Percentiles rank a stretch among this genome's conserved stretches.
Conservation (phyloP, 1,140 invertebrate species). For the Drosophila virilis region DNA sequence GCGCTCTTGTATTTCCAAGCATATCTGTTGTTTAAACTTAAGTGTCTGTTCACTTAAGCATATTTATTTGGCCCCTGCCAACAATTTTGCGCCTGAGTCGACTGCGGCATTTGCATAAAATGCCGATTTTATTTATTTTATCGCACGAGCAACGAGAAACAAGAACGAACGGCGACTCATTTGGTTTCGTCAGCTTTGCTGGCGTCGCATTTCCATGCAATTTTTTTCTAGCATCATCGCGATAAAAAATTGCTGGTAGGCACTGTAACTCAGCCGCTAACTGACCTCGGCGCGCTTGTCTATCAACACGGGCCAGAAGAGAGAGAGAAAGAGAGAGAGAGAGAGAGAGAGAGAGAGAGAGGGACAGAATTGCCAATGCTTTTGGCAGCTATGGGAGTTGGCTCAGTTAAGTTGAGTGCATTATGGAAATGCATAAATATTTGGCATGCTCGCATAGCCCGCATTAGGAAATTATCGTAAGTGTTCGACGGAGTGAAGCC, state of each 20-base stretch:
- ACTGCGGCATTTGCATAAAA: conserved; percentile 69
- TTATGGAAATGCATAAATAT: conserved; percentile 27
- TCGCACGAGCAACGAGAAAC: conserved; percentile 42
- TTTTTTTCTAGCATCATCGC: conserved; percentile 36
- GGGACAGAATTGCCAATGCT: background rate
- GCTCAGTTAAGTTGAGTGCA: conserved; percentile 23
- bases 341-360: background rate
- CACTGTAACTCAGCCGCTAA: conserved; percentile 1
- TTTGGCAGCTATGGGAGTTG: background rate
- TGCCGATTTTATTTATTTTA: conserved; percentile 82
- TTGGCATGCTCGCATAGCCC: conserved; percentile 15
- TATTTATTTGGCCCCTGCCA: conserved; percentile 62
- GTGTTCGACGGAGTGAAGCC: conserved; percentile 16
- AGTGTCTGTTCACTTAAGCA: conserved; percentile 47
- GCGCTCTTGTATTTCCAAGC: background rate
- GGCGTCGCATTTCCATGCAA: conserved; percentile 43
- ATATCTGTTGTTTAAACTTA: conserved; percentile 14
- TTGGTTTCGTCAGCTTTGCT: conserved; percentile 46
- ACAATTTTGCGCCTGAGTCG: conserved; percentile 1
- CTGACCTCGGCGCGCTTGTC: background rate
- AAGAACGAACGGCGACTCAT: conserved; percentile 45
- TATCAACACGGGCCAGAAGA: conserved; percentile 5
- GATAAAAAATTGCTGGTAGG: conserved; percentile 13
- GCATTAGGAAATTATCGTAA: conserved; percentile 35
- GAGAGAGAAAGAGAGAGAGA: background rate